Conservation (phyloP, 1,140 invertebrate genomes). For the Battus philenor region DNA sequence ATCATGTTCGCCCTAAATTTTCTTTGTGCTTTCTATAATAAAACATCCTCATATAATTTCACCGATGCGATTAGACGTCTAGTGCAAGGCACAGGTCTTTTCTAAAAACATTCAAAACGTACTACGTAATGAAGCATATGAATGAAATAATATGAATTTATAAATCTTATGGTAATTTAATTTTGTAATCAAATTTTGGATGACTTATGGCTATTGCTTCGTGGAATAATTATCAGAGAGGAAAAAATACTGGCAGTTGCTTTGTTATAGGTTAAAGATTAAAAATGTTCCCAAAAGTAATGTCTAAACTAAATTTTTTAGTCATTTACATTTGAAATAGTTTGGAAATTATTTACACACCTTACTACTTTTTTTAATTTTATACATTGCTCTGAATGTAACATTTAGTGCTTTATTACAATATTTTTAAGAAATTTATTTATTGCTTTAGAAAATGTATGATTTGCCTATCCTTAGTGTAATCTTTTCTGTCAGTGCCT, state of each 20-base stretch:
- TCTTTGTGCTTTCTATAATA: no score
- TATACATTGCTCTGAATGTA: constrained; percentile 37
- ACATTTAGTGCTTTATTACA: constrained; percentile 38
- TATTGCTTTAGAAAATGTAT: constrained; percentile 40
- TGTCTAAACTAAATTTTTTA: constrained; percentile 2
- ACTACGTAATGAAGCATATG: no score
- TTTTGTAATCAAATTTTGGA: no score
- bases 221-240: no score
- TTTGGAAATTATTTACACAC: background rate
- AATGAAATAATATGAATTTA: no score
- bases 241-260: constrained; percentile 13
- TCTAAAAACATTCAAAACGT: no score
- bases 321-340: background rate
- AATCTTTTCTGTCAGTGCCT: constrained; percentile 65
- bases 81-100: no score
- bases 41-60: no score
- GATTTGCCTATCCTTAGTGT: constrained; percentile 59
- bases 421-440: constrained; percentile 58
- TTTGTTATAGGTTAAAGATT: constrained; percentile 1
- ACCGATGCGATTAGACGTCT: no score
- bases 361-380: constrained; percentile 24
- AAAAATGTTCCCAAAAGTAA: constrained; percentile 4
- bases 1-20: no score
- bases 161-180: no score
- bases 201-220: no score